phyloP scores from a whole-genome alignment of 2,113 vertebrate genomes.

The Oncorhynchus keta region DNA sequence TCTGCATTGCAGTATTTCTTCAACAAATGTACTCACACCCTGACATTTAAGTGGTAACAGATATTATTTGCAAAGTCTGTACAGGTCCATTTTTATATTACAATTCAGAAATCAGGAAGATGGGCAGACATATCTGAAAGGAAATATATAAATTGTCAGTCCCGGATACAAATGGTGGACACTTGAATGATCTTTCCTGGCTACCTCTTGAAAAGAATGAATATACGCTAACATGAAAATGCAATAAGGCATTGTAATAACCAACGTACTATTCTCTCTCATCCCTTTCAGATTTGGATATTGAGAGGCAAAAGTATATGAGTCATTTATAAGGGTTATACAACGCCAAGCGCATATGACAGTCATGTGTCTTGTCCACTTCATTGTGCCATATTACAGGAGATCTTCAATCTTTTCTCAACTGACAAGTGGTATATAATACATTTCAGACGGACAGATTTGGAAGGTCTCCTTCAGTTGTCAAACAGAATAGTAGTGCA shows the following conservation, averaged over 20 bases:
- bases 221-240: not conserved
- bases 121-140: not conserved
- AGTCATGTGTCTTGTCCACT: not conserved
- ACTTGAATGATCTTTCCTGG: not conserved
- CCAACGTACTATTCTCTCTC: slow-evolving; percentile 21
- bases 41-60: not conserved
- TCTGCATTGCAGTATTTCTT: slow-evolving; percentile 15
- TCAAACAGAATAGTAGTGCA: too few relatives aligned
- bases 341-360: not conserved
- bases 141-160: not conserved
- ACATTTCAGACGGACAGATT: not conserved
- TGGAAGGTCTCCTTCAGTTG: not conserved
- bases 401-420: not conserved
- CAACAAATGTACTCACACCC: not conserved
- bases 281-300: slow-evolving; percentile 35
- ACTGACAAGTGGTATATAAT: not conserved
- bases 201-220: not conserved
- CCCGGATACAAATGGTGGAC: not conserved
- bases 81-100: not conserved
- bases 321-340: not conserved
- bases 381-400: not conserved
- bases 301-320: not conserved
- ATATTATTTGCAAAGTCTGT: not conserved
- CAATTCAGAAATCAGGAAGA: not conserved
- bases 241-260: slow-evolving; percentile 1